Percentiles rank a stretch among this genome's conserved stretches.
These are phyloP conservation scores for Cisticola juncidis DNA, from an alignment of 2,113 vertebrate species.

Conservation along the genomic window DNA sequence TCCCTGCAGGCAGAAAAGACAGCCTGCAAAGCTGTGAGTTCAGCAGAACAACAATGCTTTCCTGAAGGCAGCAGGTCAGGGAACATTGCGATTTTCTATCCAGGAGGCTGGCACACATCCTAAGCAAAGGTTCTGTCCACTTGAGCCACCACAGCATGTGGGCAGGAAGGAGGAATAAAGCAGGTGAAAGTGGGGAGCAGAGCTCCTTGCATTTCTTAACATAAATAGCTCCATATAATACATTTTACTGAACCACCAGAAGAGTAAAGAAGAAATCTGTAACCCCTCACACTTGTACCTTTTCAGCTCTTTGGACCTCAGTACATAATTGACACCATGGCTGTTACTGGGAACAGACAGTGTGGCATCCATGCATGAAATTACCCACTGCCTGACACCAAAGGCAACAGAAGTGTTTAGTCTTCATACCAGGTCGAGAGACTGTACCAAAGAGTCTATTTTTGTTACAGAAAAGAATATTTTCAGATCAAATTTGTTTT, in stretches of 20 bases:
- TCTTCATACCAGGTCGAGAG: neutral
- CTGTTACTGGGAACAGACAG: neutral
- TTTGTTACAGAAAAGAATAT: neutral
- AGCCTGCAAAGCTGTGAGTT: neutral
- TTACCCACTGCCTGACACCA: neutral
- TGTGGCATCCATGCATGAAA: fast-evolving
- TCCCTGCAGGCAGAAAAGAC: neutral
- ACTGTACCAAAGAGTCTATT: neutral
- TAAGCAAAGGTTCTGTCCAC: neutral
- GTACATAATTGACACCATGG: neutral
- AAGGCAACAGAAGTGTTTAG: neutral
- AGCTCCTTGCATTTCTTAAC: neutral
- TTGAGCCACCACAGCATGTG: neutral
- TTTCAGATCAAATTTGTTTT: neutral
- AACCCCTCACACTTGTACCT: neutral
- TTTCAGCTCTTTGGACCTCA: neutral
- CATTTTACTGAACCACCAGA: neutral
- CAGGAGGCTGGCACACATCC: neutral
- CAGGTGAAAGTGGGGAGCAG: neutral
- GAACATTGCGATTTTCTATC: neutral
- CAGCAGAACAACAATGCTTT: neutral
- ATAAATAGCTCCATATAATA: neutral
- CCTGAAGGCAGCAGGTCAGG: neutral
- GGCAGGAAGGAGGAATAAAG: neutral
- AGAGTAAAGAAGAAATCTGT: neutral